Percentiles rank a stretch among this genome's conserved stretches.
These are phyloP conservation scores for Chrosomus eos DNA, from an alignment of 2,797 vertebrate genomes.

Conservation along the genomic window DNA sequence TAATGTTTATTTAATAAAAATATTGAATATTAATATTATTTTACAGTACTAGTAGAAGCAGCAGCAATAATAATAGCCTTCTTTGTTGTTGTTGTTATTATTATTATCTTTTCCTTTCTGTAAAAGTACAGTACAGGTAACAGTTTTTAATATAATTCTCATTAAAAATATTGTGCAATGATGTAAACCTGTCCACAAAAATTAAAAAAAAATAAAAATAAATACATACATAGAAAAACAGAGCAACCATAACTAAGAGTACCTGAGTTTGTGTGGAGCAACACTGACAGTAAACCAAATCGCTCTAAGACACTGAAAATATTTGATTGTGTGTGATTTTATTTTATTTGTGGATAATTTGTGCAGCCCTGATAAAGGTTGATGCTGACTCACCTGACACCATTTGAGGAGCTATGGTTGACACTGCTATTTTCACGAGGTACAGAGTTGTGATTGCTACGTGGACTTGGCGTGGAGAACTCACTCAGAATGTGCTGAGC, in stretches of 20 bases:
- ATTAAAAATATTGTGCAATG: not conserved
- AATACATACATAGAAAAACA: not conserved
- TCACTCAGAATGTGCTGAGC: constrained; percentile 95
- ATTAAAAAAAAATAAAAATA: not conserved
- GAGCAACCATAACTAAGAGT: not conserved
- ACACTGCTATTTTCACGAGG: constrained; percentile 78
- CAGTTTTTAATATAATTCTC: not conserved
- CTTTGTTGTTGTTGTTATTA: not conserved
- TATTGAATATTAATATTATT: not conserved
- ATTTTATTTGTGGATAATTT: not conserved
- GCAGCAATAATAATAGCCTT: not conserved
- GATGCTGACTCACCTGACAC: constrained; percentile 81
- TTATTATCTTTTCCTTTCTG: not conserved
- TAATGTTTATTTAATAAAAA: not conserved
- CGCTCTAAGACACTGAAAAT: too few species aligned
- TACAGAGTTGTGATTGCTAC: constrained; percentile 82
- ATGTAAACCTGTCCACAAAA: not conserved
- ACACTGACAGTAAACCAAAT: not conserved
- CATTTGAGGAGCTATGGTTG: constrained; percentile 81
- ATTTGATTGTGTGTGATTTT: not conserved
- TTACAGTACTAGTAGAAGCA: not conserved
- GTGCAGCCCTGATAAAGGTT: not conserved
- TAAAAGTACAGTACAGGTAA: not conserved
- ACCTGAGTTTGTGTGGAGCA: not conserved
- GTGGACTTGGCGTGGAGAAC: constrained; percentile 86